Base-by-base conservation (phyloP, 1,140 invertebrate genomes). In the Drepana arcuata region DNA sequence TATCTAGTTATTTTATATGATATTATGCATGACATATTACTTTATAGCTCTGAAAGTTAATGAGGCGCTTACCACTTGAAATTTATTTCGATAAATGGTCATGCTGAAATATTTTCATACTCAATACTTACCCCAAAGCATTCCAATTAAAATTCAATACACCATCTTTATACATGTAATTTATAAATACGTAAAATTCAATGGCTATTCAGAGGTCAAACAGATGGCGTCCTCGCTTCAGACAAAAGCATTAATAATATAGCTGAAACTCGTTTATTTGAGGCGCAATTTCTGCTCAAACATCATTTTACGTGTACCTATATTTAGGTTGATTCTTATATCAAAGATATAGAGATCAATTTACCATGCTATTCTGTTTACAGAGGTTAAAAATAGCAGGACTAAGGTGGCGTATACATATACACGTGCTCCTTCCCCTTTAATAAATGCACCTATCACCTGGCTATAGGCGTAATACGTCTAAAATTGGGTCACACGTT, bases 401-500 rank as follows among this genome's bases (percentile, higher is more conserved):
- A 55, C 56, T 68, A 37, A 51, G 50, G 41, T 55, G 49, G 56
- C 59, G 53, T 52, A 57, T 61, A n/a, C n/a, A n/a, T 41, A 66
- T 64, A 74, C 69, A 75, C 73, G 73, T 78, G 73, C 66, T 66
- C 48, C 46, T 32, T 53, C 63, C 64, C 66, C 68, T 21, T 57
- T 63, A 48, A 37, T 32, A 64, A 75, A 74, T 78, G 73, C 69
- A 75, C 53, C 59, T 69, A 72, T 70, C 70, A 75, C 67, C 73
- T 73, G 69, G 70, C 36, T 14, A 40, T 35, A 61, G 54, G n/a
- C n/a, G n/a, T n/a, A n/a, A n/a, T n/a, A n/a, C n/a, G n/a, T n/a
- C n/a, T 62, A 60, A 61, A 78, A 75, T 73, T 78, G 73, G 73
- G 73, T 78, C 71, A 75, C 69, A 73, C 71, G 52, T 79, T 69